Conservation (phyloP, 2,113 vertebrate genomes). For the Ictalurus furcatus region DNA sequence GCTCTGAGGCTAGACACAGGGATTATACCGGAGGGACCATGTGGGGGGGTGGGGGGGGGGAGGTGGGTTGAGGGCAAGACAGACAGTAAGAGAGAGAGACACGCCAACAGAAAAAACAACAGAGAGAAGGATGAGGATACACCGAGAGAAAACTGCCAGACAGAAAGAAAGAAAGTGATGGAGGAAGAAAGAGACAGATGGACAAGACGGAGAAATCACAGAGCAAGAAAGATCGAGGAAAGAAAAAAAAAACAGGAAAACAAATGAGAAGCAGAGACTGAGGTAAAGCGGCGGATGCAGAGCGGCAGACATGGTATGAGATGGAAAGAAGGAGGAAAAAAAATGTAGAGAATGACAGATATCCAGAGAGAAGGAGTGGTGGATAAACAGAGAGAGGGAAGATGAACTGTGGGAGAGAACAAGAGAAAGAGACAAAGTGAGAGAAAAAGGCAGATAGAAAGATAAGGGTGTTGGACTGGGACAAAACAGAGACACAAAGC, state of each 20-base stretch:
- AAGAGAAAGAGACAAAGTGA: not conserved
- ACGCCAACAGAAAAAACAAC: not conserved
- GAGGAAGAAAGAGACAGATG: not conserved
- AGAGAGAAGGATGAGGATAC: not conserved
- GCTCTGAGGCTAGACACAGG: conserved; percentile 7
- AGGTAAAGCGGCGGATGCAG: not conserved
- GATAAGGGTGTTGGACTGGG: not conserved
- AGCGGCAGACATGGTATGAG: not conserved
- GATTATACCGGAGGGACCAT: not conserved
- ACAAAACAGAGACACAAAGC: not conserved
- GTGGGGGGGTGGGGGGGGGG: not conserved
- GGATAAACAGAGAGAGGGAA: not conserved
- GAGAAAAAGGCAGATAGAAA: not conserved
- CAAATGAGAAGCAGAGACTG: not conserved
- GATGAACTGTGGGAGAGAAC: not conserved
- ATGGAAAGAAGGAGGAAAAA: no score
- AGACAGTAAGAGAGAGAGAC: not conserved
- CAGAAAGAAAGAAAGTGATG: not conserved
- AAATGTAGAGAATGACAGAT: not conserved
- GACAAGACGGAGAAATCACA: not conserved
- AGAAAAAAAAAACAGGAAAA: no score
- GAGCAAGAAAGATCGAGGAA: not conserved
- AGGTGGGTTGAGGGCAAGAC: not conserved
- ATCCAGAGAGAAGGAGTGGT: not conserved
- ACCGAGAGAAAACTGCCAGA: not conserved